Base-by-base conservation (phyloP, 23 tunicate genomes). In the Diplosoma virens region DNA sequence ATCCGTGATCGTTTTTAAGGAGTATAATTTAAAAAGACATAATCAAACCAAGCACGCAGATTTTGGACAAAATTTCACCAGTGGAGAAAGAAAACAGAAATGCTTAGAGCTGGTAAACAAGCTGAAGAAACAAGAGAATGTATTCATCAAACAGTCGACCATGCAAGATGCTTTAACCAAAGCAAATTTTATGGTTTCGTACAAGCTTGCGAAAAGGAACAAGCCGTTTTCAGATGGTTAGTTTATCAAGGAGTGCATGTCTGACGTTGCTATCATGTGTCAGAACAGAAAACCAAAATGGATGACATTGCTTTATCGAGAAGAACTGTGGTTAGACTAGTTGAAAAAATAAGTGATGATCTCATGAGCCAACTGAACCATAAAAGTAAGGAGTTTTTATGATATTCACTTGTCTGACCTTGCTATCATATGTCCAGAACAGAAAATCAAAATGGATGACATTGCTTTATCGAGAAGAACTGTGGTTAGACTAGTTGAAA, bases 141-240 rank as follows among this genome's bases (percentile, higher is more conserved):
- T 67, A 29, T 37, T 79, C 24, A 67, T 2, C 17, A 78, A 78
- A 41, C 58, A 26, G 23, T 63, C 59, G 25, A 50, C 34, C 21
- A 6, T 32, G 30, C 63, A 20, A 35, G 59, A 61, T 21, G 73
- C 73, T 48, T 73, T 59, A 78, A 78, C 73, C n/a, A 27, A 36
- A 27, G 65, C 73, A 24, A 78, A 76, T 50, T 79, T 48, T 59
- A 22, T 79, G 29, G 30, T 79, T 3, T 47, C 76, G 6, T 52
- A 79, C 47, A 67, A 79, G 50, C 28, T 79, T 52, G 76, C 66
- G 1, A 79, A 67, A 67, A 30, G 31, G 18, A 66, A 37, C 56
- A 79, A 79, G 76, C 76, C 76, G 50, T 79, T 66, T 64, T 67
- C 76, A 34, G 66, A 67, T 31, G 84, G 76, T 28, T 76, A 79